Evolutionary conservation across 1,140 invertebrate genomes (phyloP).

Genomic region (Asobara japonica): DNA sequence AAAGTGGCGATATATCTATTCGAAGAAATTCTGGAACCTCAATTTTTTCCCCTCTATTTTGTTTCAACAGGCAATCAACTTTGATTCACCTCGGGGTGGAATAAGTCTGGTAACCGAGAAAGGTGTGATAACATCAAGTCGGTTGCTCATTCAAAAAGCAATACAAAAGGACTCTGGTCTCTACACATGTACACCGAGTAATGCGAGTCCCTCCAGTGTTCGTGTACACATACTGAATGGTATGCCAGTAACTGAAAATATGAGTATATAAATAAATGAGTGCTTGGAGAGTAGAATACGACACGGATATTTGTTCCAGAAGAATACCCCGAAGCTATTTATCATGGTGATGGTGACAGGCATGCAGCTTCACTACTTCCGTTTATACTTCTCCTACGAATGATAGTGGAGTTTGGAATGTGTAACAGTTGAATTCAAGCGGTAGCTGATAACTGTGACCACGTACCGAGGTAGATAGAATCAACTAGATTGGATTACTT

Average conservation of each 20-base stretch:
- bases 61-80: conserved; percentile 75
- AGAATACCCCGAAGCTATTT: conserved; percentile 68
- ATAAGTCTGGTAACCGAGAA: conserved; percentile 85
- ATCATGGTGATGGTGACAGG: conserved; percentile 59
- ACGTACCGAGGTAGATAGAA: background rate
- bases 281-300: background rate
- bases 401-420: conserved; percentile 44
- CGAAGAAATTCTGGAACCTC: too few relatives aligned
- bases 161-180: conserved; percentile 77
- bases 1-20: too few relatives aligned
- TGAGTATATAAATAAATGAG: background rate
- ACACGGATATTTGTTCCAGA: conserved; percentile 56
- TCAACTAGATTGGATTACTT: conserved; percentile 24
- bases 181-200: conserved; percentile 82
- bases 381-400: conserved; percentile 46
- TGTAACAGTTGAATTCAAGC: background rate
- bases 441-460: background rate
- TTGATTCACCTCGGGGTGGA: conserved; percentile 80
- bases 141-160: conserved; percentile 82
- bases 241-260: conserved; percentile 62
- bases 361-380: conserved; percentile 47
- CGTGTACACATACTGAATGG: conserved; percentile 86
- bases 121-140: conserved; percentile 80
- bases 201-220: conserved; percentile 78
- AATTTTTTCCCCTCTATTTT: conserved; percentile 29